Percentiles rank a stretch among this genome's conserved stretches.
These are phyloP conservation scores for Actenoides hombroni DNA, from an alignment of 2,113 vertebrate genomes.

Conservation along the genomic window DNA sequence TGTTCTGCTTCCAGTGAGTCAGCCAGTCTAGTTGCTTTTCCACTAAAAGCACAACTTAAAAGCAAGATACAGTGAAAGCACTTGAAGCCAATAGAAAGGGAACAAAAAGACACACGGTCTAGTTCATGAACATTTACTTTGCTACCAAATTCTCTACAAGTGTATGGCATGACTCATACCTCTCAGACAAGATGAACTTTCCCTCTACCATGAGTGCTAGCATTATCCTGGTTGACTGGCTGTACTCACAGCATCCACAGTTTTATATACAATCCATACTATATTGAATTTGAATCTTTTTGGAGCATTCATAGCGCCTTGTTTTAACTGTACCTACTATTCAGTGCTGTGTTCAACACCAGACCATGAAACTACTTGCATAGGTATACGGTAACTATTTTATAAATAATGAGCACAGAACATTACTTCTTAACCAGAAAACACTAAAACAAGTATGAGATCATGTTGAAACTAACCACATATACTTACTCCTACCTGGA, in stretches of 20 bases:
- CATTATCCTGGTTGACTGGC: not conserved
- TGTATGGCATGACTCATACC: not conserved
- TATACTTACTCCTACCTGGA: accelerated
- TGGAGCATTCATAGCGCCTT: not conserved
- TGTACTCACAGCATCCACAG: not conserved
- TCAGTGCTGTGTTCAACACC: not conserved
- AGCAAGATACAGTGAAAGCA: not conserved
- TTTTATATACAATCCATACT: not conserved
- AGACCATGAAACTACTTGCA: not conserved
- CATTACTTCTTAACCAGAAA: not conserved
- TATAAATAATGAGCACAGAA: not conserved
- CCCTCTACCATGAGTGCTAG: not conserved
- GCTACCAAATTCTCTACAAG: not conserved
- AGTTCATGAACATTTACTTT: not conserved
- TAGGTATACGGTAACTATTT: not conserved
- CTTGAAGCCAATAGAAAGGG: not conserved
- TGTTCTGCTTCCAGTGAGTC: not conserved
- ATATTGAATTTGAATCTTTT: not conserved
- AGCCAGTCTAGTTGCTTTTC: not conserved
- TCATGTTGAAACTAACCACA: not conserved
- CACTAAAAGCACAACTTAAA: not conserved
- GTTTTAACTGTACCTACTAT: not conserved
- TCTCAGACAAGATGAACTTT: not conserved
- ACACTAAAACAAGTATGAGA: not conserved
- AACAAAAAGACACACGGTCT: not conserved